These are phyloP conservation scores for Drosophila mauritiana DNA, from an alignment of 1,140 invertebrate genomes.

Conservation along the genomic window DNA sequence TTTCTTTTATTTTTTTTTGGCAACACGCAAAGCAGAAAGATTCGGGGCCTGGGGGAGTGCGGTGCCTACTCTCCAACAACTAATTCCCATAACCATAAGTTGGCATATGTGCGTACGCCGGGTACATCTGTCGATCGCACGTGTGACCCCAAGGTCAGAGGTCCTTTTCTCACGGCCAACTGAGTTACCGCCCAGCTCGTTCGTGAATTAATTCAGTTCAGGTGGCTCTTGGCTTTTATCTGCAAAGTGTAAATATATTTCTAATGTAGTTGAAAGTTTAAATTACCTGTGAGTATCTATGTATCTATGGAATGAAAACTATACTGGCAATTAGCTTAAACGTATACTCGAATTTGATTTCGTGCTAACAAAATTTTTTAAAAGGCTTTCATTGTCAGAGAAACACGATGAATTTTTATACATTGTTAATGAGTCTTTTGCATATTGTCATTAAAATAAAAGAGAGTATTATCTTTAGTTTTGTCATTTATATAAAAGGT, in stretches of 20 bases:
- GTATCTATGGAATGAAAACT: too few species aligned
- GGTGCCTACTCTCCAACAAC: conserved; percentile 20
- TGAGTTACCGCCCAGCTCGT: conserved; percentile 13
- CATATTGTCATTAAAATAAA: too few species aligned
- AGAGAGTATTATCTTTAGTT: too few species aligned
- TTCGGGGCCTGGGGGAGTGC: background rate
- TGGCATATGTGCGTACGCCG: conserved; percentile 23
- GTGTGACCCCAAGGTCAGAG: conserved; percentile 41
- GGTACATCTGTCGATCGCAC: conserved; percentile 57
- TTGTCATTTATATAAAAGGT: too few species aligned
- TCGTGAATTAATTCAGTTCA: conserved; percentile 2
- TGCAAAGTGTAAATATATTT: background rate
- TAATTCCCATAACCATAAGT: conserved; percentile 49
- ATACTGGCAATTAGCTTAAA: too few species aligned
- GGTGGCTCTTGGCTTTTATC: background rate
- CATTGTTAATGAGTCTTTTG: too few species aligned
- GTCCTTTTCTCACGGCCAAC: conserved; percentile 22
- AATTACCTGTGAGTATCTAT: too few species aligned
- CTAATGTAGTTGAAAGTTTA: background rate
- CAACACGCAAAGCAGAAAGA: conserved; percentile 51
- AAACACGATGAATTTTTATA: too few species aligned
- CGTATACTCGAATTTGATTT: too few species aligned
- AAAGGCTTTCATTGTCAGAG: too few species aligned
- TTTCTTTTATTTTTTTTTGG: conserved; percentile 2
- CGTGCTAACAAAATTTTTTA: too few species aligned